A percentile compares a stretch with the other conserved stretches of the same genome.
Conservation (phyloP, 2,888 invertebrate genomes). For the Halictus quadricinctus region DNA sequence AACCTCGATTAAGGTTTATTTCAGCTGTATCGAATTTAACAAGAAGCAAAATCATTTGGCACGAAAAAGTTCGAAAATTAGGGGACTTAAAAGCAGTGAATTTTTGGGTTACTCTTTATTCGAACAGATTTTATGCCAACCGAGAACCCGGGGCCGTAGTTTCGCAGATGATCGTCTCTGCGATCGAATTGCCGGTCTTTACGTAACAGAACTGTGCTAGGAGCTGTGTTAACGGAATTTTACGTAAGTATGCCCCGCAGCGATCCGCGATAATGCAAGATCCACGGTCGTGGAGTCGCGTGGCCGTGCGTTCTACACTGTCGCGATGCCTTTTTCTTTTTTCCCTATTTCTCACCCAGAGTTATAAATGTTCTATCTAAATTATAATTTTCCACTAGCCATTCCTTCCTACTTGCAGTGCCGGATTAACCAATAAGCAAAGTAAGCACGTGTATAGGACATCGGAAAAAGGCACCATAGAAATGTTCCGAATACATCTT, state of each 20-base stretch:
- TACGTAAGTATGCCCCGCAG: slow-evolving; percentile 43
- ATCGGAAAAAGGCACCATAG: too few relatives aligned
- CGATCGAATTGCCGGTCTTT: slow-evolving; percentile 36
- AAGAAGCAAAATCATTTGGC: too few relatives aligned
- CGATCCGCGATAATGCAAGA: neutral
- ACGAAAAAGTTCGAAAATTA: neutral
- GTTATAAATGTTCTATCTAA: too few relatives aligned
- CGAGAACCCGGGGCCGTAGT: neutral
- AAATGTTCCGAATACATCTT: too few relatives aligned
- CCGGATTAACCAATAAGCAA: too few relatives aligned
- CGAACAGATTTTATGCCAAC: neutral
- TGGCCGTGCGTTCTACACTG: neutral
- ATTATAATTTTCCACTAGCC: too few relatives aligned
- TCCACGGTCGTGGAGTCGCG: neutral
- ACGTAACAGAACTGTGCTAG: slow-evolving; percentile 24
- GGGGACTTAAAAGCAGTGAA: too few relatives aligned
- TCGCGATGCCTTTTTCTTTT: neutral
- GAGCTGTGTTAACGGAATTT: slow-evolving; percentile 24
- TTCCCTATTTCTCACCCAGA: too few relatives aligned
- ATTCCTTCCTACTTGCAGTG: too few relatives aligned
- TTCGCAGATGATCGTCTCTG: neutral
- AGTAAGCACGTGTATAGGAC: too few relatives aligned
- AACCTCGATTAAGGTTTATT: too few relatives aligned
- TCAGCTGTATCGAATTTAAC: too few relatives aligned
- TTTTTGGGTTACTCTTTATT: neutral